A percentile compares a stretch with the other conserved stretches of the same genome.
Conservation (phyloP, 2,888 invertebrate species). For the Orthosia gracilis region DNA sequence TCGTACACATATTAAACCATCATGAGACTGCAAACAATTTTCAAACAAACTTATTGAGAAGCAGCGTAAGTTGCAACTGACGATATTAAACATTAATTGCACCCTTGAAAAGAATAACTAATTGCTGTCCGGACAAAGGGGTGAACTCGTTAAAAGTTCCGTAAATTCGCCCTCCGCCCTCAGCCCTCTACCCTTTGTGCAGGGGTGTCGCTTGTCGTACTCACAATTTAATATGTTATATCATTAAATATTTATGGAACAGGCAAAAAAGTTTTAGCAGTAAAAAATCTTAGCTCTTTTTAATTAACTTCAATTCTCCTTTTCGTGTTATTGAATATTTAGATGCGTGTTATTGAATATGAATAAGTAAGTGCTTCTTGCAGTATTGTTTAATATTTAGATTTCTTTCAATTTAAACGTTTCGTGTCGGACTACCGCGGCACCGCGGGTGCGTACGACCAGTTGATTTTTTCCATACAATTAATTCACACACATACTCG, state of each 20-base stretch:
- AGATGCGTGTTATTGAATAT: not conserved
- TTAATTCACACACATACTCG: no score
- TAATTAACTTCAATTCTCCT: conserved; percentile 2
- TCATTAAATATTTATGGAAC: conserved; percentile 5
- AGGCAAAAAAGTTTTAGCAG: not conserved
- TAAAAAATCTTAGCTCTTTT: not conserved
- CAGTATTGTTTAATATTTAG: no score
- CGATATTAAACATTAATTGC: conserved; percentile 71
- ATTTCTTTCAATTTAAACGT: no score
- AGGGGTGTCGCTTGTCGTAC: conserved; percentile 45
- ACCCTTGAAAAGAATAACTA: conserved; percentile 77
- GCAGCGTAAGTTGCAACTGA: conserved; percentile 40
- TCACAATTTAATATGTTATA: conserved; percentile 8
- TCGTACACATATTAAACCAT: conserved; percentile 11
- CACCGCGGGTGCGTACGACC: no score
- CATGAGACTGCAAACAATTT: conserved; percentile 21
- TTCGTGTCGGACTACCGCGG: no score
- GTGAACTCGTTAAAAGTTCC: conserved; percentile 75
- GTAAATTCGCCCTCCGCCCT: conserved; percentile 58
- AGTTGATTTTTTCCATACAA: no score
- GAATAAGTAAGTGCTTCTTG: no score
- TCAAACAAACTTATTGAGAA: conserved; percentile 36
- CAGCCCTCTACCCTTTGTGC: conserved; percentile 13
- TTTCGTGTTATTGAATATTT: not conserved
- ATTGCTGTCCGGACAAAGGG: conserved; percentile 72